Percentiles rank a stretch among this genome's conserved stretches.
Evolutionary conservation across 2,888 invertebrate genomes (phyloP).

Genomic region (Drosophila koepferae): DNA sequence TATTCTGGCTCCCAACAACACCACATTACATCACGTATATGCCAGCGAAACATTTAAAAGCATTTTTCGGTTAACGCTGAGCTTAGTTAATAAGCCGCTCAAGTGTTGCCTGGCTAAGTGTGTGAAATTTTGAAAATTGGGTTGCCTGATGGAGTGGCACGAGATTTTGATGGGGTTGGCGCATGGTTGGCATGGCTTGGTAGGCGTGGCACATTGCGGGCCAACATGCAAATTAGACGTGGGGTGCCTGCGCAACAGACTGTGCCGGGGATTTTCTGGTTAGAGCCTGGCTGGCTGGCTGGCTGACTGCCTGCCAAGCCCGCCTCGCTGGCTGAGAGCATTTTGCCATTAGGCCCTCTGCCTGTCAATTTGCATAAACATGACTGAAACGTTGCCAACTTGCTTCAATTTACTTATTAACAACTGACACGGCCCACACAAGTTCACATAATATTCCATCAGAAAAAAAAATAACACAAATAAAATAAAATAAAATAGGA

Average conservation of each 20-base stretch:
- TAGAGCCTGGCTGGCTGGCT: background rate
- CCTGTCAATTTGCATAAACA: constrained; percentile 59
- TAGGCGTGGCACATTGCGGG: constrained; percentile 1
- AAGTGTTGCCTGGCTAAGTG: constrained; percentile 47
- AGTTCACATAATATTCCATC: constrained; percentile 25
- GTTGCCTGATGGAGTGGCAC: constrained; percentile 28
- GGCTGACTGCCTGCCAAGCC: constrained; percentile 24
- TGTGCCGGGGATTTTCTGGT: constrained; percentile 23
- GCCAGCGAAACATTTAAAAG: constrained; percentile 51
- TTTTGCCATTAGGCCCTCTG: constrained; percentile 50
- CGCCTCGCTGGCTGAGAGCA: constrained; percentile 37
- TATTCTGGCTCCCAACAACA: constrained; percentile 1
- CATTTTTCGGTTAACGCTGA: constrained; percentile 52
- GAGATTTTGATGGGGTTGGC: constrained; percentile 3
- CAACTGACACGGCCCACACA: constrained; percentile 42
- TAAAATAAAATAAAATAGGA: background rate
- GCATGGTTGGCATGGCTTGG: background rate
- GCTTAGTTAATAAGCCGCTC: constrained; percentile 54
- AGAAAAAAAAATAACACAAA: constrained; percentile 1
- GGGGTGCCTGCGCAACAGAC: constrained; percentile 43
- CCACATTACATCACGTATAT: constrained; percentile 39
- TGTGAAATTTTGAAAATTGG: constrained; percentile 49
- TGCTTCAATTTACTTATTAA: constrained; percentile 54
- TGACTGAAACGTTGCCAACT: constrained; percentile 31
- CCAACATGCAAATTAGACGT: constrained; percentile 35